phyloP scores from a whole-genome alignment of 2,797 vertebrate species.

The Macropus fuliginosus region DNA sequence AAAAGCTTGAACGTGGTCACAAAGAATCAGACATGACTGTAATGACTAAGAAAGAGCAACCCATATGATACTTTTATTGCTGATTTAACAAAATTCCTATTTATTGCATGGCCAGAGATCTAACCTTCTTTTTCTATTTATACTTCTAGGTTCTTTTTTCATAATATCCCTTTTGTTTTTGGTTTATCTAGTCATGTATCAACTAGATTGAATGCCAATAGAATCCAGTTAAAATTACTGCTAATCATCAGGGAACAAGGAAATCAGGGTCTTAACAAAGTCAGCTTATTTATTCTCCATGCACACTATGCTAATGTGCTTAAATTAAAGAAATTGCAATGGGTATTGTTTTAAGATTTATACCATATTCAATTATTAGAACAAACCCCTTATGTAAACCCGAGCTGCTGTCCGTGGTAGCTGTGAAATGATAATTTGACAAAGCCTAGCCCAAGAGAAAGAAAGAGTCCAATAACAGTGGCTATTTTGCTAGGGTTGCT shows the following conservation, averaged over 20 bases:
- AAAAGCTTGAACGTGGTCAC: background rate
- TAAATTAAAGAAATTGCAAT: slow-evolving; percentile 48
- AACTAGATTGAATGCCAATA: slow-evolving; percentile 32
- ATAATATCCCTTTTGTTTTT: background rate
- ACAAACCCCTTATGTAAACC: slow-evolving; percentile 1
- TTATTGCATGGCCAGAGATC: slow-evolving; percentile 21
- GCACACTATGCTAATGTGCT: slow-evolving; percentile 30
- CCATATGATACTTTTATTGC: background rate
- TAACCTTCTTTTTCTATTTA: slow-evolving; percentile 31
- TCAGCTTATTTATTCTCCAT: slow-evolving; percentile 15
- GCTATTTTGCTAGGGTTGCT: slow-evolving; percentile 54
- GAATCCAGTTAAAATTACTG: slow-evolving; percentile 47
- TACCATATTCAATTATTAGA: slow-evolving; percentile 28
- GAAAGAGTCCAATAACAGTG: slow-evolving; percentile 38
- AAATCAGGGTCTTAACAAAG: slow-evolving; percentile 43
- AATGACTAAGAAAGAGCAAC: background rate
- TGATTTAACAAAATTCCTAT: background rate
- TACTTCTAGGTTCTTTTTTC: slow-evolving; percentile 5
- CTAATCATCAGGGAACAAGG: background rate
- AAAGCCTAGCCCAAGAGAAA: slow-evolving; percentile 29
- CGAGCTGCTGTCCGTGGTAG: background rate
- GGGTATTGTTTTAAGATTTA: slow-evolving; percentile 45
- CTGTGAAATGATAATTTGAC: slow-evolving; percentile 50
- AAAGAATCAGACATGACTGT: background rate
- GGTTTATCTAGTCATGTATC: slow-evolving; percentile 37